Evolutionary conservation across 2,888 invertebrate genomes (phyloP).

Genomic region (Polydrusus pterygomalis): DNA sequence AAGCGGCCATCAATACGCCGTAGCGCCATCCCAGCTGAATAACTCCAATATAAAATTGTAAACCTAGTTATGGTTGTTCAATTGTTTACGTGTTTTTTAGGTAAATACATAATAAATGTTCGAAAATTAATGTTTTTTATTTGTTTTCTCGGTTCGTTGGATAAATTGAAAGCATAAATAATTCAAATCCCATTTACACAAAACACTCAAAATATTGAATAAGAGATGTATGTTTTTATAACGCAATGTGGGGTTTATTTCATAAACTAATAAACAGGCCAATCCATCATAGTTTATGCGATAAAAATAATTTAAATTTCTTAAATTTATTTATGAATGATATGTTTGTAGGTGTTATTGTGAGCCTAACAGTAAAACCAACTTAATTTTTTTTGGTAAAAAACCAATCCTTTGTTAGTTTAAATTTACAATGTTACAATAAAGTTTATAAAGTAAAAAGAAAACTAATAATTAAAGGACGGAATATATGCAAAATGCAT

Average conservation of each 20-base stretch:
- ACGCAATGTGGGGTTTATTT: conserved; percentile 22
- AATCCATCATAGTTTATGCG: conserved; percentile 44
- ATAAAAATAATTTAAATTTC: conserved; percentile 40
- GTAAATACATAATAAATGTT: conserved; percentile 9
- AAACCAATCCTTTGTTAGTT: too few species aligned
- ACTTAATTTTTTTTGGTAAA: too few species aligned
- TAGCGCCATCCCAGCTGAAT: too few species aligned
- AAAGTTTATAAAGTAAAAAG: too few species aligned
- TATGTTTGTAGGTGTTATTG: conserved; percentile 3
- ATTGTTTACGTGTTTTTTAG: conserved; percentile 5
- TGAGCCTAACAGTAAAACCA: neutral
- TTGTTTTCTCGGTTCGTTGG: conserved; percentile 13
- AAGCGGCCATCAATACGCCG: too few species aligned
- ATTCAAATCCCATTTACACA: conserved; percentile 29
- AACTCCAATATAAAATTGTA: too few species aligned
- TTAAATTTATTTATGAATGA: conserved; percentile 21
- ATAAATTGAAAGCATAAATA: conserved; percentile 21
- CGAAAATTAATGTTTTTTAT: neutral
- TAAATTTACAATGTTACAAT: too few species aligned
- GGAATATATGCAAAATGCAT: too few species aligned
- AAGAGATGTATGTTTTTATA: conserved; percentile 12
- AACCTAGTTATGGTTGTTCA: too few species aligned
- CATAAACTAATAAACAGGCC: conserved; percentile 26
- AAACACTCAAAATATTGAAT: conserved; percentile 28
- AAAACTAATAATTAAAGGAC: too few species aligned